A percentile compares a stretch with the other conserved stretches of the same genome.
Evolutionary conservation across 2,797 vertebrate genomes (phyloP).

Genomic region (Sebastes iracundus): DNA sequence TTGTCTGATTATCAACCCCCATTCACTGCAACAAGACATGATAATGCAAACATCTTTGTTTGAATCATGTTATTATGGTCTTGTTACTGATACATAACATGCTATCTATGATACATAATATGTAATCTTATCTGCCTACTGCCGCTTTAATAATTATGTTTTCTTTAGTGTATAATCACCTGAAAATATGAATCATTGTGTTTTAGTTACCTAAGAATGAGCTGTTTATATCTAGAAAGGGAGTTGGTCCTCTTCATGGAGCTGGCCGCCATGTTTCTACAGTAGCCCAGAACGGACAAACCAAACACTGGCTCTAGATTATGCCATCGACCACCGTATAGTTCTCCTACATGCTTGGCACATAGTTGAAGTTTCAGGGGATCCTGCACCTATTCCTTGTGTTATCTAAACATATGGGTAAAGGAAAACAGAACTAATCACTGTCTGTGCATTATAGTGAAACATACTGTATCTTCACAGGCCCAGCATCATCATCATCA

Average conservation of each 20-base stretch:
- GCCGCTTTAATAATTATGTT: no score
- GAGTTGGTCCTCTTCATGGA: no score
- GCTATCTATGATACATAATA: conserved; percentile 32
- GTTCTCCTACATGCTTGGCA: no score
- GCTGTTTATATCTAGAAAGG: rapidly evolving
- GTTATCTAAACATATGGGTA: not conserved
- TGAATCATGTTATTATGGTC: conserved; percentile 5
- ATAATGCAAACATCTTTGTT: conserved; percentile 26
- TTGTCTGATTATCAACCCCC: conserved; percentile 39
- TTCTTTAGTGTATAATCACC: no score
- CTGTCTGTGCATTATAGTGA: not conserved
- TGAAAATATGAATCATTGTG: no score
- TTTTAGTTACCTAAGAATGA: no score
- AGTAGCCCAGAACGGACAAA: no score
- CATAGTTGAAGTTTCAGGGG: no score
- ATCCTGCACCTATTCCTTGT: not conserved
- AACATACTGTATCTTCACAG: not conserved
- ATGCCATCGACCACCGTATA: no score
- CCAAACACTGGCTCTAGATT: no score
- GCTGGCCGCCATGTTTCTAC: no score
- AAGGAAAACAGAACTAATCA: not conserved
- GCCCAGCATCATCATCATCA: not conserved
- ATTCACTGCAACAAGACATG: conserved; percentile 51
- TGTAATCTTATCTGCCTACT: conserved; percentile 27
- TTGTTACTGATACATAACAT: conserved; percentile 11